These are phyloP conservation scores for Morpho helenor DNA, from an alignment of 2,888 invertebrate genomes.

Conservation along the genomic window DNA sequence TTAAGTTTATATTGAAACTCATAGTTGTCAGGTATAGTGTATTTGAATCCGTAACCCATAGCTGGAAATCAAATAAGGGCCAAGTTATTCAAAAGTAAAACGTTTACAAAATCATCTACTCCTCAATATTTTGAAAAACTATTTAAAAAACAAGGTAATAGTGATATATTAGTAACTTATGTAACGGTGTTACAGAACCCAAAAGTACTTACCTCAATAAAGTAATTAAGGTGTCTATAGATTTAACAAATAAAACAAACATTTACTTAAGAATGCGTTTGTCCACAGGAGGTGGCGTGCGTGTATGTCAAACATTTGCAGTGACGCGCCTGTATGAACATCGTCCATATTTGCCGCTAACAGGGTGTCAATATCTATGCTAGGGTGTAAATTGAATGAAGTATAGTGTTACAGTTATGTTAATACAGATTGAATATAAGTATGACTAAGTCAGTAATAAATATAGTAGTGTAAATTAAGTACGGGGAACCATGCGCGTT, in stretches of 20 bases:
- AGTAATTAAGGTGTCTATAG: constrained; percentile 67
- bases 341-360: constrained; percentile 47
- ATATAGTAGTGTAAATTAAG: too few relatives aligned
- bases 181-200: constrained; percentile 1
- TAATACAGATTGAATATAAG: not conserved
- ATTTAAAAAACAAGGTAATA: too few relatives aligned
- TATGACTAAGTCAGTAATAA: too few relatives aligned
- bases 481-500: too few relatives aligned
- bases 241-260: constrained; percentile 61
- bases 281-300: constrained; percentile 36
- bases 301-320: constrained; percentile 54
- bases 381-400: constrained; percentile 12
- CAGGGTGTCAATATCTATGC: constrained; percentile 33
- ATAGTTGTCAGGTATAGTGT: too few relatives aligned
- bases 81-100: too few relatives aligned
- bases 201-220: constrained; percentile 25
- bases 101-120: too few relatives aligned
- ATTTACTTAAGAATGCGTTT: constrained; percentile 41
- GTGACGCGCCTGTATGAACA: constrained; percentile 50
- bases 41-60: too few relatives aligned
- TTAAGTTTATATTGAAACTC: too few relatives aligned
- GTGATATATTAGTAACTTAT: too few relatives aligned
- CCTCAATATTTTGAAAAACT: too few relatives aligned
- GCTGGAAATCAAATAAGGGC: too few relatives aligned
- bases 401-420: constrained; percentile 2